Evolutionary conservation across 2,888 invertebrate genomes (phyloP).

Genomic region (Bugula neritina): DNA sequence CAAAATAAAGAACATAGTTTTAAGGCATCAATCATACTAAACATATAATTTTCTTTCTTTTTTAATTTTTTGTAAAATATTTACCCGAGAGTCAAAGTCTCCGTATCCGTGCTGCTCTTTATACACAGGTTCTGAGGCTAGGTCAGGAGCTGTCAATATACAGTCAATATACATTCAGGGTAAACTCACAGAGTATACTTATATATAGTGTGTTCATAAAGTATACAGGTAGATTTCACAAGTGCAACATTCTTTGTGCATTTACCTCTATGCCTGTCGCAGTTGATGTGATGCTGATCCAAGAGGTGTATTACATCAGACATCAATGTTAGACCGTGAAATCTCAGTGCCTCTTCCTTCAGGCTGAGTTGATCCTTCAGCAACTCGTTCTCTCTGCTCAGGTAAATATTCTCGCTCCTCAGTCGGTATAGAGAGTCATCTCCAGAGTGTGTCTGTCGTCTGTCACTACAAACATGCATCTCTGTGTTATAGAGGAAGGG

Average conservation of each 20-base stretch:
- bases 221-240: too few species aligned
- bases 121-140: not conserved
- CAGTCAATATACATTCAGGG: too few species aligned
- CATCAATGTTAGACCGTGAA: not conserved
- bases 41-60: too few species aligned
- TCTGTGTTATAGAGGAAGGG: too few species aligned
- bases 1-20: too few species aligned
- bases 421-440: not conserved
- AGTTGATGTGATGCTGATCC: constrained; percentile 16
- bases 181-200: too few species aligned
- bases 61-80: too few species aligned
- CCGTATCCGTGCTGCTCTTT: not conserved
- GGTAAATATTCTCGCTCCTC: not conserved
- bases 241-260: too few species aligned
- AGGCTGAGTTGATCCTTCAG: constrained; percentile 1
- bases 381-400: not conserved
- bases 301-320: constrained; percentile 11
- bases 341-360: constrained; percentile 13
- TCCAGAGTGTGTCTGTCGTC: not conserved
- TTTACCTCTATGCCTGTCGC: not conserved
- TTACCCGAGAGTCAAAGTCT: not conserved
- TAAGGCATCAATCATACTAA: too few species aligned
- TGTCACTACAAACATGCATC: constrained; percentile 16
- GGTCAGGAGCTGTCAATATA: not conserved
- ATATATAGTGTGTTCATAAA: too few species aligned